A percentile compares a stretch with the other conserved stretches of the same genome.
phyloP scores from a whole-genome alignment of 2,888 invertebrate species.

The Dryomyza anilis region DNA sequence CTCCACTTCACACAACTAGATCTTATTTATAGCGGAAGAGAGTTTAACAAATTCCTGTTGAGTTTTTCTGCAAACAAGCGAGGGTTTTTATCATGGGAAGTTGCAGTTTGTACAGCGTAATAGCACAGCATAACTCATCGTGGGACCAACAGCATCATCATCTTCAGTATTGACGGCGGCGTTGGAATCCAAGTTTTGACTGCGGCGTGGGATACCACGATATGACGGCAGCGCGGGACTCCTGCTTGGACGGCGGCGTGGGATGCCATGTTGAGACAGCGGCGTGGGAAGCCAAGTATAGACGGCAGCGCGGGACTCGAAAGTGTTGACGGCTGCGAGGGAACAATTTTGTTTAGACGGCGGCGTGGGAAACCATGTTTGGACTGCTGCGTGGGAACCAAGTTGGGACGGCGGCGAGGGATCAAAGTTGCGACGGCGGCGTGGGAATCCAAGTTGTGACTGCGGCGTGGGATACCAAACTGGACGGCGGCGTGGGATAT shows the following conservation, averaged over 20 bases:
- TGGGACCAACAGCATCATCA: slow-evolving; percentile 34
- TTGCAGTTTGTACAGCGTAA: background rate
- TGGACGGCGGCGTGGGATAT: slow-evolving; percentile 43
- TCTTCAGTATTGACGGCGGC: slow-evolving; percentile 42
- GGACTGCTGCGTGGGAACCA: slow-evolving; percentile 42
- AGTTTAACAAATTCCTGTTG: background rate
- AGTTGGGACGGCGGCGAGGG: slow-evolving; percentile 37
- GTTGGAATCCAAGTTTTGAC: slow-evolving; percentile 38
- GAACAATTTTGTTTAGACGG: slow-evolving; percentile 39
- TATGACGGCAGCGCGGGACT: slow-evolving; percentile 33
- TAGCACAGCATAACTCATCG: slow-evolving; percentile 28
- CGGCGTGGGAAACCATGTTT: slow-evolving; percentile 37
- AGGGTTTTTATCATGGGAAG: slow-evolving; percentile 16
- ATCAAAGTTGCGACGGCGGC: slow-evolving; percentile 38
- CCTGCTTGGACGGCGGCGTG: slow-evolving; percentile 34
- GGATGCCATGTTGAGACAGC: slow-evolving; percentile 33
- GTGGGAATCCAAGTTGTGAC: slow-evolving; percentile 41
- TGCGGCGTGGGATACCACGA: slow-evolving; percentile 21
- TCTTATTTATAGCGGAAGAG: too few species aligned
- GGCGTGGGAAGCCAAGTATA: slow-evolving; percentile 39
- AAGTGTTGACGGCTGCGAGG: slow-evolving; percentile 40
- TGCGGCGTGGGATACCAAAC: slow-evolving; percentile 33
- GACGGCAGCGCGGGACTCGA: slow-evolving; percentile 48
- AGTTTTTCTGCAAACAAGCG: background rate
- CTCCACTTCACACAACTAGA: background rate